These are phyloP conservation scores for Montipora efflorescens DNA, from an alignment of 64 coral and sea anemone genomes.

Conservation along the genomic window DNA sequence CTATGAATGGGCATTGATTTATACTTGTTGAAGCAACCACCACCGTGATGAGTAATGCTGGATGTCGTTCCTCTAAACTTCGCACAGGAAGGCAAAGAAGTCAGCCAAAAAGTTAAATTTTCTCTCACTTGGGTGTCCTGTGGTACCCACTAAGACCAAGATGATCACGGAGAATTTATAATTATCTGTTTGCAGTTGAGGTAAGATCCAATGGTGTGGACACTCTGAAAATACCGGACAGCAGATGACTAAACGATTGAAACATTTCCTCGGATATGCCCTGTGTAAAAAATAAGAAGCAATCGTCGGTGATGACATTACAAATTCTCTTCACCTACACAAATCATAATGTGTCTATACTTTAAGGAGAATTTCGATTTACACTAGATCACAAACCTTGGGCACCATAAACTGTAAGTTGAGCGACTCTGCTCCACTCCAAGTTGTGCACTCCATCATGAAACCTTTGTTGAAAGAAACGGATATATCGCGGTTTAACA, in stretches of 20 bases:
- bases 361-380: neutral
- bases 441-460: slow-evolving; percentile 96
- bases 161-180: neutral
- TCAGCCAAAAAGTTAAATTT: neutral
- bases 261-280: slow-evolving; percentile 99
- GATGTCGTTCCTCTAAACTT: too few species aligned
- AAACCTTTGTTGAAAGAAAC: slow-evolving; percentile 62
- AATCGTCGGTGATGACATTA: neutral
- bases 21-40: too few species aligned
- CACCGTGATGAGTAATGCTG: too few species aligned
- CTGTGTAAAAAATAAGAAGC: slow-evolving; percentile 3
- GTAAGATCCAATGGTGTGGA: slow-evolving; percentile 90
- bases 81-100: too few species aligned
- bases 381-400: slow-evolving; percentile 27
- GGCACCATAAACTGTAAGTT: slow-evolving; percentile 98
- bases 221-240: slow-evolving; percentile 91
- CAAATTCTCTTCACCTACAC: neutral
- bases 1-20: too few species aligned
- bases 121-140: neutral
- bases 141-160: neutral
- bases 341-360: neutral
- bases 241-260: slow-evolving; percentile 77
- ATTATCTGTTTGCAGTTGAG: slow-evolving; percentile 49
- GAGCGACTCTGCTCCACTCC: slow-evolving; percentile 94
- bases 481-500: neutral